Percentiles rank a stretch among this genome's conserved stretches.
These are phyloP conservation scores for Geophilus truncorum DNA, from an alignment of 2,888 invertebrate genomes.

Conservation along the genomic window DNA sequence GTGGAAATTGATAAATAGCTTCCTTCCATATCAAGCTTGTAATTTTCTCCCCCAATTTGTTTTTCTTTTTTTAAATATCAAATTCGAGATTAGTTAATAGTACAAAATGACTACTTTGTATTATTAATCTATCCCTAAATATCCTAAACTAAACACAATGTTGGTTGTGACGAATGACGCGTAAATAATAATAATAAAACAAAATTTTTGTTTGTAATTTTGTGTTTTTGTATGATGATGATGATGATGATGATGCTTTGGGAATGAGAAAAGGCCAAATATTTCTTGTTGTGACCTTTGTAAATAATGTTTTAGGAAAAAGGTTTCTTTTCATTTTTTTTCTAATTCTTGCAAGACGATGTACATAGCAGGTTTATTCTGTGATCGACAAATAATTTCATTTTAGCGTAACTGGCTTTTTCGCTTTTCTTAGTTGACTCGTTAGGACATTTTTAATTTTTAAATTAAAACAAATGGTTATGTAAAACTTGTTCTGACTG, in stretches of 20 bases:
- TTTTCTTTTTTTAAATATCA: background rate
- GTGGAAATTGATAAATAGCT: background rate
- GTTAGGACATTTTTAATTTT: background rate
- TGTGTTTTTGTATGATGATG: too few relatives aligned
- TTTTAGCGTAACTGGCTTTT: background rate
- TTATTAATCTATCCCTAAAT: too few relatives aligned
- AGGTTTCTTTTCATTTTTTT: background rate
- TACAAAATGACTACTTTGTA: too few relatives aligned
- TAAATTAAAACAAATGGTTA: too few relatives aligned
- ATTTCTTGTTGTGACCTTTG: conserved; percentile 5
- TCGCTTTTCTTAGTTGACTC: background rate
- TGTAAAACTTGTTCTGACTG: background rate
- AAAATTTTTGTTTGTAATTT: background rate
- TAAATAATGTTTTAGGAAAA: conserved; percentile 12
- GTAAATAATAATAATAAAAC: too few relatives aligned
- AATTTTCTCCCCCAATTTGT: background rate
- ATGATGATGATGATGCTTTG: background rate
- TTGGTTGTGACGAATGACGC: background rate
- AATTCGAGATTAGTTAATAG: too few relatives aligned
- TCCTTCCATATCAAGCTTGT: conserved; percentile 27
- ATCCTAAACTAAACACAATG: background rate
- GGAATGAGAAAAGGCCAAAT: background rate
- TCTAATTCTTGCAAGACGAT: background rate
- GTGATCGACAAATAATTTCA: background rate
- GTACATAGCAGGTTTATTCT: conserved; percentile 11